Evolutionary conservation across 1,140 invertebrate species (phyloP).

Genomic region (Aphaenogaster floridana): DNA sequence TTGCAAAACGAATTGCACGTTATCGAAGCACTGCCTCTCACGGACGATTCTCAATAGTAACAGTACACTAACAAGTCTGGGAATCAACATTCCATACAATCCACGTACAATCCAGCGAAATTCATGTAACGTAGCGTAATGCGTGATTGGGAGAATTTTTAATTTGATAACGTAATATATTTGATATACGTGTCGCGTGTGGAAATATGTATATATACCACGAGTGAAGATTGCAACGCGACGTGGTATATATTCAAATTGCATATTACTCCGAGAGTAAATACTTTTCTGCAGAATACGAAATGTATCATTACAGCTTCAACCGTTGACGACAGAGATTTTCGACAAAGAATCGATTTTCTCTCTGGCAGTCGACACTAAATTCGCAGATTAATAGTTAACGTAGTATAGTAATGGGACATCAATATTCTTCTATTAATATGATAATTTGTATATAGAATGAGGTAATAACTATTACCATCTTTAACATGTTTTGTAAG

Average conservation of each 20-base stretch:
- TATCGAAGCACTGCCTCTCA: constrained; percentile 75
- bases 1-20: constrained; percentile 63
- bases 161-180: constrained; percentile 60
- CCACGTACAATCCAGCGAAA: constrained; percentile 47
- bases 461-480: constrained; percentile 1
- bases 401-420: background rate
- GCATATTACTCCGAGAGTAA: constrained; percentile 22
- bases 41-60: constrained; percentile 65
- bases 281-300: constrained; percentile 19
- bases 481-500: background rate
- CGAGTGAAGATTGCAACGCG: constrained; percentile 11
- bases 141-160: constrained; percentile 63
- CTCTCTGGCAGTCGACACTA: background rate
- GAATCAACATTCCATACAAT: constrained; percentile 71
- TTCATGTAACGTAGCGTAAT: constrained; percentile 56
- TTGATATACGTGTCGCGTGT: constrained; percentile 53
- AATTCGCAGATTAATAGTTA: background rate
- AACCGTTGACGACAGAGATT: background rate
- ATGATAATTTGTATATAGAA: constrained; percentile 29
- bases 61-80: constrained; percentile 57
- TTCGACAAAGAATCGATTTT: background rate
- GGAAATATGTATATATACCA: constrained; percentile 24
- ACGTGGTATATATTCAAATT: constrained; percentile 25
- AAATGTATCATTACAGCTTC: background rate
- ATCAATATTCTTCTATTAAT: background rate